Percentiles rank a stretch among this genome's conserved stretches.
phyloP scores from a whole-genome alignment of 2,888 invertebrate species.

The Athalia cordata region DNA sequence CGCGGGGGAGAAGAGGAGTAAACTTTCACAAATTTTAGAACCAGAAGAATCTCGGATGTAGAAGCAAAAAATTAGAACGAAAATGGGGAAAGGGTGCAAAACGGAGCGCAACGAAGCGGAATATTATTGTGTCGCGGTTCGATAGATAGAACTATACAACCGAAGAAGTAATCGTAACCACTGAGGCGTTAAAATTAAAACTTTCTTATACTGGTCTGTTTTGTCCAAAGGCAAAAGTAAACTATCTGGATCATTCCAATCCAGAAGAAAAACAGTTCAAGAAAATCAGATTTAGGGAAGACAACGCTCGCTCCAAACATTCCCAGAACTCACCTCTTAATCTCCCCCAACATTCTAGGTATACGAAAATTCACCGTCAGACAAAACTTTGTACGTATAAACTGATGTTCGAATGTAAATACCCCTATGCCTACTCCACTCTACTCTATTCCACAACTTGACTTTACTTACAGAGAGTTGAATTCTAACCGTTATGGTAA shows the following conservation, averaged over 20 bases:
- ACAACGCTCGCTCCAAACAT: too few relatives aligned
- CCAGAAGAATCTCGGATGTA: not conserved
- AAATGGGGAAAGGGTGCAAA: slow-evolving; percentile 13
- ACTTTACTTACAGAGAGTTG: slow-evolving; percentile 16
- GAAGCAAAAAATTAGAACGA: slow-evolving; percentile 21
- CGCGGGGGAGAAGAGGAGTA: not conserved
- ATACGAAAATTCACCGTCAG: not conserved
- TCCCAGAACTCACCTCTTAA: too few relatives aligned
- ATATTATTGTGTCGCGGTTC: slow-evolving; percentile 36
- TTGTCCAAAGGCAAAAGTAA: not conserved
- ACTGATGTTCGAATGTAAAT: not conserved
- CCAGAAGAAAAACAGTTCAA: too few relatives aligned
- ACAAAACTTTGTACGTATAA: slow-evolving; percentile 4
- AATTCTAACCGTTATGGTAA: not conserved
- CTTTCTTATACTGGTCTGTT: slow-evolving; percentile 5
- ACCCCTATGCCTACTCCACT: not conserved
- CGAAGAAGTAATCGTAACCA: slow-evolving; percentile 10
- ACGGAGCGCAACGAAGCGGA: slow-evolving; percentile 18
- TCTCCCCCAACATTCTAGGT: too few relatives aligned
- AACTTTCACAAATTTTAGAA: slow-evolving; percentile 36
- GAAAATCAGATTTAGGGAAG: not conserved
- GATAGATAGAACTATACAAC: slow-evolving; percentile 9
- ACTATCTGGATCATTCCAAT: too few relatives aligned
- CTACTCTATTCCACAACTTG: slow-evolving; percentile 20
- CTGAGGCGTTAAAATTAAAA: slow-evolving; percentile 31